These are phyloP conservation scores for Psammodynastes pulverulentus DNA, from an alignment of 2,113 vertebrate genomes.

Conservation along the genomic window DNA sequence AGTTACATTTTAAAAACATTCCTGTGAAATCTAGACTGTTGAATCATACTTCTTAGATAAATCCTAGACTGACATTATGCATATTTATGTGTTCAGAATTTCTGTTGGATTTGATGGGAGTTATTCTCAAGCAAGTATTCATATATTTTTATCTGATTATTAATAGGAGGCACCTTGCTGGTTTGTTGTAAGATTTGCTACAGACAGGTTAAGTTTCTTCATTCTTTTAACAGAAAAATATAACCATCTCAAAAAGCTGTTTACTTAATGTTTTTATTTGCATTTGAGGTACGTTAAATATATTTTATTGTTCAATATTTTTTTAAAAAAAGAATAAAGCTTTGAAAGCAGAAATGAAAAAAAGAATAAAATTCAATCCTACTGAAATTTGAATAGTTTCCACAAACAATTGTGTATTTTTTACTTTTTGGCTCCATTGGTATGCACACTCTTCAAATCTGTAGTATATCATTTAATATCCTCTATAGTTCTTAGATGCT, in stretches of 20 bases:
- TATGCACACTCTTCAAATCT: neutral
- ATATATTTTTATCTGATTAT: neutral
- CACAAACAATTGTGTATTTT: neutral
- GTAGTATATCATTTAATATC: neutral
- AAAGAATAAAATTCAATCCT: neutral
- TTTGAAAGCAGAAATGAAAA: neutral
- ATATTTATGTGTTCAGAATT: neutral
- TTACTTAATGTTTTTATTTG: neutral
- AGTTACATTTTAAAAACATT: conserved; percentile 21
- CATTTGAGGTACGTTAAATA: neutral
- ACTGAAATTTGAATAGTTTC: neutral
- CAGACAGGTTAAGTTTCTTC: neutral
- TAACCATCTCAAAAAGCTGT: neutral
- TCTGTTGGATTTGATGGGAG: neutral
- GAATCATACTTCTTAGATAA: neutral
- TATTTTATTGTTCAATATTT: neutral
- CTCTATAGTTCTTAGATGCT: neutral
- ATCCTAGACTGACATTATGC: neutral
- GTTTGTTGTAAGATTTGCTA: neutral
- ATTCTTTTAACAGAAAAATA: neutral
- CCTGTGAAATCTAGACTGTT: conserved; percentile 27
- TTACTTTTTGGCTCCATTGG: neutral
- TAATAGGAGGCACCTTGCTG: neutral
- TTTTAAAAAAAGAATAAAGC: neutral
- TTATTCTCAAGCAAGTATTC: neutral